Evolutionary conservation across 2,797 vertebrate genomes (phyloP).

Genomic region (Percopsis omiscomaycus): DNA sequence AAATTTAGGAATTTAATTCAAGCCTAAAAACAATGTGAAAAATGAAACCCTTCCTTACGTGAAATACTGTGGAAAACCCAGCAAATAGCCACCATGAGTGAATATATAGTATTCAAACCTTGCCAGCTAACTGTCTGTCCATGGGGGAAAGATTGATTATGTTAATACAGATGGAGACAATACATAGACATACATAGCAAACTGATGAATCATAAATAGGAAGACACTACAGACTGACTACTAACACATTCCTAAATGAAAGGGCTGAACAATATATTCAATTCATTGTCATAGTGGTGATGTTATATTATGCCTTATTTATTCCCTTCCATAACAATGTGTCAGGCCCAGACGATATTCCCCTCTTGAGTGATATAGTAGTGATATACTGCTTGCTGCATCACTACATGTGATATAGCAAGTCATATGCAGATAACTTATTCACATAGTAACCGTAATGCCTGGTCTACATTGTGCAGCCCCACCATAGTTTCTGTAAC

Average conservation of each 20-base stretch:
- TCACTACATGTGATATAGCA: background rate
- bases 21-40: no score
- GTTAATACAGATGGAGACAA: no score
- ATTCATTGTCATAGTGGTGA: background rate
- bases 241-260: background rate
- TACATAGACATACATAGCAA: background rate
- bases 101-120: no score
- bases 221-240: background rate
- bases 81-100: no score
- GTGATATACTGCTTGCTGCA: no score
- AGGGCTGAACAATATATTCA: slow-evolving; percentile 26
- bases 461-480: slow-evolving; percentile 18
- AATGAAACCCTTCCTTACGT: no score
- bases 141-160: background rate
- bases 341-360: no score
- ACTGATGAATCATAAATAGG: slow-evolving; percentile 4
- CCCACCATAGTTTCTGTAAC: slow-evolving; percentile 5
- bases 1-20: no score
- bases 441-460: background rate
- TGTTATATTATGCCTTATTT: no score
- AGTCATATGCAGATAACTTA: background rate
- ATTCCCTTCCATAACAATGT: no score
- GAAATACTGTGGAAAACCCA: no score
- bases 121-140: background rate
- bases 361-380: no score